phyloP scores from a whole-genome alignment of 2,888 invertebrate genomes.

The Hyles lineata region DNA sequence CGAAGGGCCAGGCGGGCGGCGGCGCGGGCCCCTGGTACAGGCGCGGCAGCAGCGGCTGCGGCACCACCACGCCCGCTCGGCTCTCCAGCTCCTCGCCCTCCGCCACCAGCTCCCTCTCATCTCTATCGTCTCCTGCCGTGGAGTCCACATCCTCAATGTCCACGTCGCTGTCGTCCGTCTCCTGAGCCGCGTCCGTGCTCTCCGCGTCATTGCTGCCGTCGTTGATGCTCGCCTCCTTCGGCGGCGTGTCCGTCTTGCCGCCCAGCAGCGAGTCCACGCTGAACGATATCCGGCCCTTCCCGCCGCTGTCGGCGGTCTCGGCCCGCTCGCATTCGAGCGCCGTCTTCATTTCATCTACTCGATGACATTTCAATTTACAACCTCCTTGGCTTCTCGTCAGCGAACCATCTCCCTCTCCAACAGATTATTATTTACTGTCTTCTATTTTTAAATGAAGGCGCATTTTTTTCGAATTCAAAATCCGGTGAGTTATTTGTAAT shows the following conservation, averaged over 20 bases:
- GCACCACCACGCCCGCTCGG: conserved; percentile 86
- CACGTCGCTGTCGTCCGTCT: conserved; percentile 80
- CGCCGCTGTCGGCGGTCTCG: conserved; percentile 78
- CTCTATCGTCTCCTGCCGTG: conserved; percentile 72
- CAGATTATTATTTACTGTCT: not conserved
- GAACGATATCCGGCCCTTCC: conserved; percentile 89
- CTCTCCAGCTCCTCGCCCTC: conserved; percentile 78
- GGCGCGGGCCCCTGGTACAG: conserved; percentile 83
- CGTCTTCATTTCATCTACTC: conserved; percentile 83
- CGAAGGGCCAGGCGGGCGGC: conserved; percentile 85
- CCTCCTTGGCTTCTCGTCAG: conserved; percentile 35
- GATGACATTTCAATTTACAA: conserved; percentile 64
- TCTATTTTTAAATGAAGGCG: not conserved
- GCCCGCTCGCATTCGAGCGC: conserved; percentile 82
- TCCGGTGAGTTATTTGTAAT: conserved; percentile 11
- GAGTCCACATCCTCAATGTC: conserved; percentile 80
- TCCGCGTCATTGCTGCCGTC: conserved; percentile 76
- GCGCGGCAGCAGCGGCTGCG: conserved; percentile 87
- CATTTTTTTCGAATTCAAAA: not conserved
- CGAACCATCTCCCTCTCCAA: not conserved
- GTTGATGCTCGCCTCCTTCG: conserved; percentile 56
- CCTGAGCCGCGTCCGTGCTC: conserved; percentile 67
- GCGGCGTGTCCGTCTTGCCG: conserved; percentile 63
- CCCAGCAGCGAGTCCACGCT: conserved; percentile 88
- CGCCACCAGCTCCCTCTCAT: conserved; percentile 71